Evolutionary conservation across 1,140 invertebrate genomes (phyloP).

Genomic region (Myzus persicae): DNA sequence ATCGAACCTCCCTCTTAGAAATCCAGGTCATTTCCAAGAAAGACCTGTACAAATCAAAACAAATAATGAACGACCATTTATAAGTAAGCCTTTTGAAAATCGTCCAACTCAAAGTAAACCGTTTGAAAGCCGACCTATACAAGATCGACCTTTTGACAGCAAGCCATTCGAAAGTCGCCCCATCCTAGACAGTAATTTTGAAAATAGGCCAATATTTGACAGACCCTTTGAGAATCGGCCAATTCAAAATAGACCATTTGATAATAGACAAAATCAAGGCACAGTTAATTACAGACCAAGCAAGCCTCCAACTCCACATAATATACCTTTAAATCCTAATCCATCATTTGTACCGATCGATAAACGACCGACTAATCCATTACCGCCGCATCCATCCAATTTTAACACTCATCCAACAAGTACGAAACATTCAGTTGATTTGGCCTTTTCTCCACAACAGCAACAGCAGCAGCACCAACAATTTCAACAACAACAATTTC

Average conservation of each 20-base stretch:
- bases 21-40: constrained; percentile 32
- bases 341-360: constrained; percentile 33
- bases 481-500: constrained; percentile 62
- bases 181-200: background rate
- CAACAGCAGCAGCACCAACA: constrained; percentile 62
- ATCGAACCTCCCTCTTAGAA: constrained; percentile 58
- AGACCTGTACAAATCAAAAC: constrained; percentile 27
- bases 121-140: background rate
- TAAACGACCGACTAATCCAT: constrained; percentile 22
- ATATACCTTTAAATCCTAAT: constrained; percentile 44
- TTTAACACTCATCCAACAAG: constrained; percentile 11
- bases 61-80: background rate
- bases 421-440: constrained; percentile 47
- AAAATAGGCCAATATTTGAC: background rate
- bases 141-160: background rate
- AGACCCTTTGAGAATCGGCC: constrained; percentile 26
- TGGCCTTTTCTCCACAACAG: constrained; percentile 45
- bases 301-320: constrained; percentile 40
- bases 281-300: constrained; percentile 30
- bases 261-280: constrained; percentile 56
- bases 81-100: background rate
- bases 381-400: constrained; percentile 8
- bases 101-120: background rate
- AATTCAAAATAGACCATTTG: background rate
- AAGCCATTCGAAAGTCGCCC: constrained; percentile 21